Conservation (phyloP, 1,140 invertebrate species). For the Pseudomyrmex gracilis region DNA sequence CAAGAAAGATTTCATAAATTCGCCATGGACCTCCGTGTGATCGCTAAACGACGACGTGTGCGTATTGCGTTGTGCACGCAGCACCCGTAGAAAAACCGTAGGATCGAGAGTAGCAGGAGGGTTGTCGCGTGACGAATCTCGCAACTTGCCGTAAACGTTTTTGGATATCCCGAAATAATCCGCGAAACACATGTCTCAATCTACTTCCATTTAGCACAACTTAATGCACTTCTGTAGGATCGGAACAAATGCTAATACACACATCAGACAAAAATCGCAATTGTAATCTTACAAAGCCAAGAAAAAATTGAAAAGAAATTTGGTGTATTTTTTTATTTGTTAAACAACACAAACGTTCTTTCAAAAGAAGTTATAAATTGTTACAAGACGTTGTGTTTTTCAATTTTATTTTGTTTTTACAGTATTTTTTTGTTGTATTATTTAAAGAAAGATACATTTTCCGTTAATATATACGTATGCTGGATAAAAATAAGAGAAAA, state of each 20-base stretch:
- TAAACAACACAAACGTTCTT: too few relatives aligned
- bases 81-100: constrained; percentile 23
- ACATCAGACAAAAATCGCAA: too few relatives aligned
- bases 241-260: too few relatives aligned
- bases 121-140: constrained; percentile 72
- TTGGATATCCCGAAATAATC: background rate
- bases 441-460: background rate
- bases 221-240: background rate
- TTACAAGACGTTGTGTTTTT: background rate
- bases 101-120: constrained; percentile 42
- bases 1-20: constrained; percentile 61
- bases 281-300: too few relatives aligned
- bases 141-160: constrained; percentile 53
- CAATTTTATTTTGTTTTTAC: background rate
- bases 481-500: background rate
- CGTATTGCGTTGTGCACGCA: background rate
- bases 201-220: background rate
- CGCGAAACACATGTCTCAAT: constrained; percentile 53
- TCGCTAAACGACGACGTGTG: constrained; percentile 37
- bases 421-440: background rate
- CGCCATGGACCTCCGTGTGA: constrained; percentile 51
- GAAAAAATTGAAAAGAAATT: too few relatives aligned
- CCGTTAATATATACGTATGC: too few relatives aligned
- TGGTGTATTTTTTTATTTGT: too few relatives aligned
- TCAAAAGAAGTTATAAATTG: background rate